Evolutionary conservation across 2,797 vertebrate species (phyloP).

Genomic region (Gallinago solitaria): DNA sequence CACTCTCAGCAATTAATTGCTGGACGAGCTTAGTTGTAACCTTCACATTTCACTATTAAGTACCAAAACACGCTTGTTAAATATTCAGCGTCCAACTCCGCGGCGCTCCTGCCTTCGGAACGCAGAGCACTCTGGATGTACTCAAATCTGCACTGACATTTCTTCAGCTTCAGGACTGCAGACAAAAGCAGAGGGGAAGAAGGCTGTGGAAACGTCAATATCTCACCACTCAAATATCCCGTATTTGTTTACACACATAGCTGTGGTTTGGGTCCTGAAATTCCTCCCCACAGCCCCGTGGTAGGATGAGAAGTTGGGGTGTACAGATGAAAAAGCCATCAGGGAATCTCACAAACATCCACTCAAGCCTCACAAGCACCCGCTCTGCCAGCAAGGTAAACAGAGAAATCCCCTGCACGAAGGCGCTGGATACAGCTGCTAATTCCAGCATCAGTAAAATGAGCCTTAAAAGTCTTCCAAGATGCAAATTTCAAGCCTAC

Average conservation of each 20-base stretch:
- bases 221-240: not conserved
- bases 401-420: not conserved
- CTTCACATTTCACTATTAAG: not conserved
- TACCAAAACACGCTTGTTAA: not conserved
- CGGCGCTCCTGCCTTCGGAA: not conserved
- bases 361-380: not conserved
- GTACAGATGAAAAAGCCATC: not conserved
- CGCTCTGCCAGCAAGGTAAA: not conserved
- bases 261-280: not conserved
- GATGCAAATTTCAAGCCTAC: not conserved
- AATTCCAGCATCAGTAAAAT: not conserved
- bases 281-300: not conserved
- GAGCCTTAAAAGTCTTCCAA: not conserved
- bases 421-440: accelerated
- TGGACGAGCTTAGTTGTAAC: not conserved
- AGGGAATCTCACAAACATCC: not conserved
- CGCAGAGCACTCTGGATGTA: not conserved
- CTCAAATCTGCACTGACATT: not conserved
- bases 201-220: not conserved
- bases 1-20: not conserved
- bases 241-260: not conserved
- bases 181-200: not conserved
- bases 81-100: not conserved
- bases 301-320: not conserved
- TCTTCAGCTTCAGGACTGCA: not conserved